phyloP scores from a whole-genome alignment of 2,113 vertebrate genomes.

The Thomomys bottae region DNA sequence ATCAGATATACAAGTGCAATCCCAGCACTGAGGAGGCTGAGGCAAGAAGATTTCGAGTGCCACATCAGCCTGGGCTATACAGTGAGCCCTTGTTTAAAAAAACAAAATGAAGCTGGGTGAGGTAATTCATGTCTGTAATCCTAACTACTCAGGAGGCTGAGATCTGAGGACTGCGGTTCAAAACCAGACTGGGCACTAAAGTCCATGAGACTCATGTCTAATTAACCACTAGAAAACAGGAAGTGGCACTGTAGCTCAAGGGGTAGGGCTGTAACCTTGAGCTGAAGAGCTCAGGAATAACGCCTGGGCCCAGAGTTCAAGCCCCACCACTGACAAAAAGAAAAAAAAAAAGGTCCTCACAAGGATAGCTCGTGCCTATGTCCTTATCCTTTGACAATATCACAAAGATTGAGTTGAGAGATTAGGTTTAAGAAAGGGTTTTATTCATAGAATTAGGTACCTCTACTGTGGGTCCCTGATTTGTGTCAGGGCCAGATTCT shows the following conservation, averaged over 20 bases:
- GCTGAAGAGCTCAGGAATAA: too few species aligned
- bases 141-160: too few species aligned
- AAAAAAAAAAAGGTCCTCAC: neutral
- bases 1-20: neutral
- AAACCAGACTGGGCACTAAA: too few species aligned
- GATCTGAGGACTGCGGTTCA: too few species aligned
- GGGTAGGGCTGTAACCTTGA: too few species aligned
- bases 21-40: neutral
- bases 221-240: too few species aligned
- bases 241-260: too few species aligned
- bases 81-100: too few species aligned
- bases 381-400: neutral
- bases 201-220: too few species aligned
- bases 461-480: neutral
- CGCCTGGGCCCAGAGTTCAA: neutral
- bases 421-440: neutral
- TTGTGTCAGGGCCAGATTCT: neutral
- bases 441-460: neutral
- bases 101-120: too few species aligned
- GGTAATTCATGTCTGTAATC: too few species aligned
- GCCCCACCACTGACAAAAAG: neutral
- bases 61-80: too few species aligned
- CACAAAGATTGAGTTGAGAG: neutral
- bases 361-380: neutral
- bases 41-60: neutral